A percentile compares a stretch with the other conserved stretches of the same genome.
Evolutionary conservation across 1,140 invertebrate species (phyloP).

Genomic region (Chrysomallon squamiferum): DNA sequence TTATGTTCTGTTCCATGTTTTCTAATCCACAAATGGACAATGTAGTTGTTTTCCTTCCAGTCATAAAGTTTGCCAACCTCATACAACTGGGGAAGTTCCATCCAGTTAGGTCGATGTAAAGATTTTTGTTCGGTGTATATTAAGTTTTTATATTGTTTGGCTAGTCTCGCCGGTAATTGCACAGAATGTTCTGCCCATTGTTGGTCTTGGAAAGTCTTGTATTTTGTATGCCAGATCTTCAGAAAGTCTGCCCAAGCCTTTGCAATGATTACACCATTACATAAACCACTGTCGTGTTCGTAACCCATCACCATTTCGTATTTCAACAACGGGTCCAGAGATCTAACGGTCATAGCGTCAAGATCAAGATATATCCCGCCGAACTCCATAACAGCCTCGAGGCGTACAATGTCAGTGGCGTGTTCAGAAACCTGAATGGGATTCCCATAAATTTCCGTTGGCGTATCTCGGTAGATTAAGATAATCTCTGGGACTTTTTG

Average conservation of each 20-base stretch:
- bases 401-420: background rate
- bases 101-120: background rate
- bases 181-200: background rate
- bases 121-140: background rate
- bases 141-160: background rate
- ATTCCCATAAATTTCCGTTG: background rate
- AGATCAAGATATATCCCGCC: slow-evolving; percentile 1
- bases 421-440: background rate
- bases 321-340: background rate
- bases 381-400: background rate
- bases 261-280: background rate
- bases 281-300: background rate
- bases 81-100: background rate
- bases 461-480: background rate
- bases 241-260: background rate
- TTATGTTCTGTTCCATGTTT: background rate
- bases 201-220: background rate
- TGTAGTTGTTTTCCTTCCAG: background rate
- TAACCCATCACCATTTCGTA: background rate
- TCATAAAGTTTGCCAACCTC: background rate
- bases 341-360: background rate
- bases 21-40: background rate
- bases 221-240: slow-evolving; percentile 2
- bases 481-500: background rate
- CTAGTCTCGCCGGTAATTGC: background rate